Evolutionary conservation across 2,797 vertebrate species (phyloP), one percentile per base, ranked within the genome.

Genomic region (Adrianichthys oophorus): DNA sequence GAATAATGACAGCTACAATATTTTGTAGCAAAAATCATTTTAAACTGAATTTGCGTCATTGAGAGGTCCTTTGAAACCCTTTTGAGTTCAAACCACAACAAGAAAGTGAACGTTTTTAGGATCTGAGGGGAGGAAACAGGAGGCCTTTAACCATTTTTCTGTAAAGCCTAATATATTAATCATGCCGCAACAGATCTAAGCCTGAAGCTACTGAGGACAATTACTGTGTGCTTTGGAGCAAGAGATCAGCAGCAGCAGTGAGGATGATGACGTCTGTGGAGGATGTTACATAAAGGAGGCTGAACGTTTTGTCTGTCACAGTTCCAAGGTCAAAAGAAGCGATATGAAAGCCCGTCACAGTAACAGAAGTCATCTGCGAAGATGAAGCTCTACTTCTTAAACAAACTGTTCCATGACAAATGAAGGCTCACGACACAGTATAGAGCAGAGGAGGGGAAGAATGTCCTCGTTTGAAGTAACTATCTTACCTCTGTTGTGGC

Each of bases 291-390:
- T 92, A 92, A 92, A 85, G 29, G 6, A 58, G 78, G 75, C 81
- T 89, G 84, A 90, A 91, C 89, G 87, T 86, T 88, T 88, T 78
- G 82, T 90, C 84, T 90, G 85, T 88, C 85, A 87, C 71, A 80
- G 85, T 74, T 84, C 69, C 77, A 89, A 89, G 90, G 91, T 87
- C 87, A 89, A 72, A 79, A 71, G 74, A 85, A 70, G 74, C 83
- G 72, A 89, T 80, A 90, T 74, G 78, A 91, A 91, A 86, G 87
- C 83, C 88, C 84, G 68, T 63, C 83, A 85, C 80, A 83, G 72
- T 82, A 85, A 76, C 73, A 58, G 49, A 68, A 86, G 84, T 91
- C 89, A 90, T 90, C 88, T 82, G 87, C 74, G 69, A 65, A 37
- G 32, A 37, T 75, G 80, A 73, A 81, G 82, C 81, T 82, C 68